A percentile compares a stretch with the other conserved stretches of the same genome.
phyloP scores from a whole-genome alignment of 2,888 invertebrate species.

The Pterostichus niger region DNA sequence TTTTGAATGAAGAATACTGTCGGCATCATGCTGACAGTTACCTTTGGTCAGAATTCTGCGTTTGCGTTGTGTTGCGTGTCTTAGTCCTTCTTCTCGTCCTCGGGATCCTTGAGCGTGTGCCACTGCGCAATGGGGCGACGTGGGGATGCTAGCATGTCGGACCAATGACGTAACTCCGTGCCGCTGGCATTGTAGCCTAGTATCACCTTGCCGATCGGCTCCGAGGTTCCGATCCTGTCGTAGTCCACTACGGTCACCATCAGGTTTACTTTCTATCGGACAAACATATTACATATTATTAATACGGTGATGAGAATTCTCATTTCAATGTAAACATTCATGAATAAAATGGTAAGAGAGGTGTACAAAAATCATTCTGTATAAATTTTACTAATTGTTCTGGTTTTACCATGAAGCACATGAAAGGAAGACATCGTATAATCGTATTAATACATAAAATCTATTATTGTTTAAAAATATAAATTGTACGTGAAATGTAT shows the following conservation, averaged over 20 bases:
- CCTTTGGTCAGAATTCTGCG: slow-evolving; percentile 64
- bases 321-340: no score
- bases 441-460: no score
- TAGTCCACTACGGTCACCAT: slow-evolving; percentile 99
- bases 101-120: slow-evolving; percentile 99
- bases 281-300: not conserved
- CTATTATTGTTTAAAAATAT: no score
- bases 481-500: no score
- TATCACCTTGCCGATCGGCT: slow-evolving; percentile 98
- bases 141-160: slow-evolving; percentile 99
- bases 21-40: not conserved
- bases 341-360: no score
- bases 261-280: slow-evolving; percentile 96
- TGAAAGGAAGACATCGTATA: no score
- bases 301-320: not conserved
- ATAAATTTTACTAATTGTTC: no score
- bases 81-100: slow-evolving; percentile 95
- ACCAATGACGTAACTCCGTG: slow-evolving; percentile 99
- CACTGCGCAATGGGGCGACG: slow-evolving; percentile 99
- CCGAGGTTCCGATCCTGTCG: slow-evolving; percentile 99
- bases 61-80: slow-evolving; percentile 40
- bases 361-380: no score
- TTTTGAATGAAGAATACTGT: not conserved
- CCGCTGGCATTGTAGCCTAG: slow-evolving; percentile 98
- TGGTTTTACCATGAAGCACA: no score